Evolutionary conservation across 1,140 invertebrate species (phyloP), one percentile per base, ranked within the genome.

Genomic region (Macrotrachela quadricornifera): DNA sequence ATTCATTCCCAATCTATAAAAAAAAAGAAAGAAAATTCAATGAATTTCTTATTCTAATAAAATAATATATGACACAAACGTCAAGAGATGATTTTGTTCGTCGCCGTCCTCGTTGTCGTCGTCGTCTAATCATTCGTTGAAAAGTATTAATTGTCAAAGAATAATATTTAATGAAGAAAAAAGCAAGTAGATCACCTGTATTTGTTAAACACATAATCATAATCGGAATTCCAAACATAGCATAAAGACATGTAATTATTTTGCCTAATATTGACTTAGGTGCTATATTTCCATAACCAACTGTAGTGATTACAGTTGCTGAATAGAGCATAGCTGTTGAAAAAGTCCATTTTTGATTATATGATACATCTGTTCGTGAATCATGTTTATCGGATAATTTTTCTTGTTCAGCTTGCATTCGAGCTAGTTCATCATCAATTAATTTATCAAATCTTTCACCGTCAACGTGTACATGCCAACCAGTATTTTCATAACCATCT

Each of bases 281-380:
- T 0, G 85, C 82, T 47, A 94, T 88, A 65, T 94, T 85, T n/a
- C 88, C 88, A 68, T 94, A 94, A 42, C 87, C 87, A 56, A 94
- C 92, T 0, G 86, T 94, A 0, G 87, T 91, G 61, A 92, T 90
- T 57, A 94, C 85, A 10, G 90, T 94, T 17, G 95, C 76, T 0
- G 85, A 90, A 67, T 91, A 95, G 1, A 95, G 76, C 17, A 68
- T 50, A 6, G 64, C 60, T 0, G 64, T 64, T 6, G 64, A 51
- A 59, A 62, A 66, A 0, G 60, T 63, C 67, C 67, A 69, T 42
- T 14, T 42, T 9, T 58, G 45, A 47, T 83, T 77, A 37, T 76
- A 69, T 1, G 75, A 73, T 30, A 77, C 76, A 4, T 42, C 40
- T 3, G 40, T 42, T 6, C 15, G 40, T 42, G 13, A 14, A 14